Evolutionary conservation across 53 echinoderm and acorn worm species (phyloP).

Genomic region (Echinometra lucunter): DNA sequence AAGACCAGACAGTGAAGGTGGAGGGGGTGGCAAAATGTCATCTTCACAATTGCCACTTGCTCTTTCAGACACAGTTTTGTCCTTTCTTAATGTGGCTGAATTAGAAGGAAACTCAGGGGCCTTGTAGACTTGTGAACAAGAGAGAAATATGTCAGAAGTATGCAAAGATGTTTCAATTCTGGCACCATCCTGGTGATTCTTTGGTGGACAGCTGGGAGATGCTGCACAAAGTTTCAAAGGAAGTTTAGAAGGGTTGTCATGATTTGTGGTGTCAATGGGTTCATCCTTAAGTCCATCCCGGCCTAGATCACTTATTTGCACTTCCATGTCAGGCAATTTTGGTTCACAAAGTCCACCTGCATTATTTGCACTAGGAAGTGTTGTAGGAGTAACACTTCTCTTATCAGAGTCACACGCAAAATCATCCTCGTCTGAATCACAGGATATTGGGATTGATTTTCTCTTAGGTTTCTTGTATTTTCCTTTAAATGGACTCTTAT

Average conservation of each 20-base stretch:
- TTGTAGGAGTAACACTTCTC: background rate
- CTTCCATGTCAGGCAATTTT: background rate
- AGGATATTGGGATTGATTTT: conserved; percentile 22
- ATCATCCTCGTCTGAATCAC: conserved; percentile 55
- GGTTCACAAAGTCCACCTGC: background rate
- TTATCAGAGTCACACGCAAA: conserved; percentile 55
- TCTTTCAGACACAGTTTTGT: background rate
- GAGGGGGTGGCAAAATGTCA: conserved; percentile 79
- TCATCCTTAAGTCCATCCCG: background rate
- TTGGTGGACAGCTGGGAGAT: background rate
- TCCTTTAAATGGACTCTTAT: conserved; percentile 11
- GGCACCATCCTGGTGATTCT: background rate
- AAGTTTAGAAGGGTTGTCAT: conserved; percentile 30
- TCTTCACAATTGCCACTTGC: background rate
- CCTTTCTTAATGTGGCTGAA: background rate
- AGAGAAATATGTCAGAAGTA: conserved; percentile 54
- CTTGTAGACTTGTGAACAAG: conserved; percentile 40
- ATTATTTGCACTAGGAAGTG: background rate
- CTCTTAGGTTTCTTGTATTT: conserved; percentile 8
- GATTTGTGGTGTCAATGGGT: conserved; percentile 75
- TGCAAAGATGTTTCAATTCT: conserved; percentile 22
- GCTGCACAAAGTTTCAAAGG: conserved; percentile 32
- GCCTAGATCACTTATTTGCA: background rate
- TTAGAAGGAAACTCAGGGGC: background rate
- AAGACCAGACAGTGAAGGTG: conserved; percentile 87